A percentile compares a stretch with the other conserved stretches of the same genome.
These are phyloP conservation scores for Leptogaster cylindrica DNA, from an alignment of 2,888 invertebrate genomes.

Conservation along the genomic window DNA sequence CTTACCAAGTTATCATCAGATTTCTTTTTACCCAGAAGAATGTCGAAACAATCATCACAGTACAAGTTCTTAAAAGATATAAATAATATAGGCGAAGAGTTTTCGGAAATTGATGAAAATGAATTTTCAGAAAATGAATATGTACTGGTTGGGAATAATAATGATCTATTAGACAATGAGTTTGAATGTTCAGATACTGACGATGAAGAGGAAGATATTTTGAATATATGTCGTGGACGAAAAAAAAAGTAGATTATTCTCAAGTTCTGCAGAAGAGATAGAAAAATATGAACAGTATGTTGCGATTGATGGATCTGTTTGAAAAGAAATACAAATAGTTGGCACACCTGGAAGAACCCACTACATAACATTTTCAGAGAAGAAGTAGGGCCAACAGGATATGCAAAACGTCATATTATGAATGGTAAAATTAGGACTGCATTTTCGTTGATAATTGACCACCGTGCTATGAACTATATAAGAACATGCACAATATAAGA, in stretches of 20 bases:
- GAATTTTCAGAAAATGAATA: conserved; percentile 46
- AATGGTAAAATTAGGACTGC: conserved; percentile 46
- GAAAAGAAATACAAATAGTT: conserved; percentile 42
- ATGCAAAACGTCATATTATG: conserved; percentile 47
- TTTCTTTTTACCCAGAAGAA: conserved; percentile 43
- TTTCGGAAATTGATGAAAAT: conserved; percentile 45
- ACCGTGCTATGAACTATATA: conserved; percentile 46
- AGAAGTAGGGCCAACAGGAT: conserved; percentile 41
- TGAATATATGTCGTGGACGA: conserved; percentile 42
- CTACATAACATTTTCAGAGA: conserved; percentile 41
- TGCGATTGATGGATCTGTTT: conserved; percentile 40
- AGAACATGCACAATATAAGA: conserved; percentile 46
- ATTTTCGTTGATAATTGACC: conserved; percentile 47
- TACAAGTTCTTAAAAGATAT: conserved; percentile 45
- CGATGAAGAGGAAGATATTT: conserved; percentile 44
- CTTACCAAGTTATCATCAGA: neutral
- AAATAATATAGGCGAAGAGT: conserved; percentile 45
- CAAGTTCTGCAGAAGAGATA: conserved; percentile 44
- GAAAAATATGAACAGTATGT: conserved; percentile 42
- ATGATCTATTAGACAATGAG: conserved; percentile 35
- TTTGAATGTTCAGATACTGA: conserved; percentile 42
- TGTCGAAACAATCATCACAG: conserved; percentile 44
- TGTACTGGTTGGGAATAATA: conserved; percentile 42
- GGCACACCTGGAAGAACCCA: conserved; percentile 40
- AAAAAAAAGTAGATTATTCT: conserved; percentile 44